Evolutionary conservation across 2,113 vertebrate species (phyloP).

Genomic region (Greenwoodochromis staneri): DNA sequence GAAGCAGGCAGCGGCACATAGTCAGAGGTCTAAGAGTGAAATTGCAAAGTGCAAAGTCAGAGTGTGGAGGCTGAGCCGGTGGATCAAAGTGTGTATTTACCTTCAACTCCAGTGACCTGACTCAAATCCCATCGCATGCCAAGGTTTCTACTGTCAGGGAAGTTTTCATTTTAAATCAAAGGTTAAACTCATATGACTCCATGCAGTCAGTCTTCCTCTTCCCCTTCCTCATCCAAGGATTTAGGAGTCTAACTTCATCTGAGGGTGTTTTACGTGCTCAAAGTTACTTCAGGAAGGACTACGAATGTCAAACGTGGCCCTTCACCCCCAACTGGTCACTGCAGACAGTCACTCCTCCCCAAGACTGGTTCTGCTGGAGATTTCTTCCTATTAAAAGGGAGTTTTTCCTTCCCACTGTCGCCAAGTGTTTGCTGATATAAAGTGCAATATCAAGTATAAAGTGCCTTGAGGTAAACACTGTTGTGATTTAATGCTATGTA

Average conservation of each 20-base stretch:
- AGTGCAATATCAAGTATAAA: not conserved
- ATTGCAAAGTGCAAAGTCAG: slow-evolving; percentile 24
- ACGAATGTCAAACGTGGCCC: fast-evolving
- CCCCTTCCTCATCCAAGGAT: not conserved
- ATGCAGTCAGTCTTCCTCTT: not conserved
- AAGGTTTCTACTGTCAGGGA: not conserved
- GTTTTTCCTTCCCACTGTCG: not conserved
- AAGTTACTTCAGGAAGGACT: not conserved
- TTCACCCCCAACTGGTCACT: not conserved
- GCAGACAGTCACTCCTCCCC: fast-evolving
- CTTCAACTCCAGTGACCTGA: slow-evolving; percentile 29
- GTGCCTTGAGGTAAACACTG: not conserved
- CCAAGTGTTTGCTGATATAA: not conserved
- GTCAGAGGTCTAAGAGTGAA: slow-evolving; percentile 17
- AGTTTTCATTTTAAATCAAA: slow-evolving; percentile 32
- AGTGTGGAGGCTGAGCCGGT: slow-evolving; percentile 9
- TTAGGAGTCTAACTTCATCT: not conserved
- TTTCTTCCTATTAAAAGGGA: fast-evolving
- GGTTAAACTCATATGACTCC: slow-evolving; percentile 9
- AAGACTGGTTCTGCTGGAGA: not conserved
- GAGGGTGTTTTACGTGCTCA: not conserved
- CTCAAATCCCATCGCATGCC: not conserved
- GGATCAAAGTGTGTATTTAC: slow-evolving; percentile 59
- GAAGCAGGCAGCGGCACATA: not conserved
- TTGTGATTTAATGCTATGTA: not conserved